Evolutionary conservation across 2,113 vertebrate genomes (phyloP), one percentile per base, ranked within the genome.

Genomic region (Chauna torquata): DNA sequence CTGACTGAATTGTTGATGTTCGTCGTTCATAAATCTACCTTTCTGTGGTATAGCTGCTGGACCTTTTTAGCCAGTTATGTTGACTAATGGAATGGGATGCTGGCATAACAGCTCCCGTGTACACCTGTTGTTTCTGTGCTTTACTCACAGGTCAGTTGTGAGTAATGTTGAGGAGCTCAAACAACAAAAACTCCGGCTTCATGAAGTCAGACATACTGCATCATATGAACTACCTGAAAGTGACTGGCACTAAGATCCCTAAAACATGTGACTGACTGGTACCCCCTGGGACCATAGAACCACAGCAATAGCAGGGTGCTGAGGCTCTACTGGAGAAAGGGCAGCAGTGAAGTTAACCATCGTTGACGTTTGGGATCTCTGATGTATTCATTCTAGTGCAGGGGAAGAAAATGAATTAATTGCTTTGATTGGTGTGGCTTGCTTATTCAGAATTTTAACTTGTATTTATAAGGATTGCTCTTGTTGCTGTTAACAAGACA

Each of bases 401-500:
- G 50, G 47, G 47, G 18, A 42, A 62, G 27, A 75, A 88, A 78
- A 78, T 6, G 3, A 74, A 36, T 82, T 62, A 8, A 14, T 45
- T 24, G 23, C 52, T 88, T 81, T 80, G 47, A 24, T 74, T 64
- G 28, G 28, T 55, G 17, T 42, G 8, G n/a, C 78, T 90, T 86
- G 36, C 8, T 3, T 88, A 25, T 71, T 92, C 50, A 83, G 24
- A 70, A 40, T 59, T 58, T 57, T 62, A 47, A 40, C 93, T 22
- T 32, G 19, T 59, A 30, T 64, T 23, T 65, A 34, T 70, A 59
- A 70, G 38, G 69, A 45, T 62, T 80, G 61, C 10, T 96, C 7
- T 86, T 90, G 11, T 72, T 86, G 40, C 92, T 88, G 42, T 93
- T 88, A 74, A 70, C 15, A 61, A n/a, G 61, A 16, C 42, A 27